A percentile compares a stretch with the other conserved stretches of the same genome.
These are phyloP conservation scores for Drosophila pandora DNA, from an alignment of 1,140 invertebrate species.

Conservation along the genomic window DNA sequence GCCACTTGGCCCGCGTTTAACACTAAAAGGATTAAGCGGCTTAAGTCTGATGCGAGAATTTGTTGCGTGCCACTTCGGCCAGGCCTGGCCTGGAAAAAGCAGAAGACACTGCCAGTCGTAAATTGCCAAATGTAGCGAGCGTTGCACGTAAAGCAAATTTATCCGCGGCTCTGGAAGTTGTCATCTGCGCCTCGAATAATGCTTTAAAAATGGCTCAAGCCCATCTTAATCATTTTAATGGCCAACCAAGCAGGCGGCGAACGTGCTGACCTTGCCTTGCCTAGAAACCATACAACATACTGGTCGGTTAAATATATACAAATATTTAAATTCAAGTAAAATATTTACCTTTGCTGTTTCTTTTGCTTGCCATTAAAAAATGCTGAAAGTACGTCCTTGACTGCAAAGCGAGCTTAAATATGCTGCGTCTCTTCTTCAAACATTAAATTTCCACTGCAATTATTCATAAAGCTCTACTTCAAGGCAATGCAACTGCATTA, in stretches of 20 bases:
- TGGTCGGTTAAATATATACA: background rate
- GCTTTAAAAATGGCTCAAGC: slow-evolving; percentile 46
- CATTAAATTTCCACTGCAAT: slow-evolving; percentile 28
- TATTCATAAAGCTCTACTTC: slow-evolving; percentile 32
- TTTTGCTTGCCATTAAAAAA: background rate
- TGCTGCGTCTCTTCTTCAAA: slow-evolving; percentile 1
- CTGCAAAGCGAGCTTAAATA: background rate
- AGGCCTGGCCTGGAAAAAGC: slow-evolving; percentile 2
- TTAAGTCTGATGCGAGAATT: slow-evolving; percentile 79
- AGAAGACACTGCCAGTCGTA: slow-evolving; percentile 41
- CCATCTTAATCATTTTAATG: slow-evolving; percentile 59
- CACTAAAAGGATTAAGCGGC: slow-evolving; percentile 80
- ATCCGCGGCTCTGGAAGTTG: slow-evolving; percentile 42
- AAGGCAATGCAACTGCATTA: slow-evolving; percentile 44
- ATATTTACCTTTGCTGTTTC: too few relatives aligned
- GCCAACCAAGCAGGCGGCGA: slow-evolving; percentile 23
- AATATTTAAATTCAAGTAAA: background rate
- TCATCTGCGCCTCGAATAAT: slow-evolving; percentile 39
- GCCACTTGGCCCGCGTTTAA: slow-evolving; percentile 72
- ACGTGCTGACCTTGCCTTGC: slow-evolving; percentile 49
- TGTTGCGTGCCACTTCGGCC: slow-evolving; percentile 56
- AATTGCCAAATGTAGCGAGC: slow-evolving; percentile 58
- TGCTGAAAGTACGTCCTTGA: background rate
- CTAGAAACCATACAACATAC: background rate
- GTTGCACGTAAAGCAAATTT: slow-evolving; percentile 73